Evolutionary conservation across 1,140 invertebrate genomes (phyloP).

Genomic region (Drosophila obscura): DNA sequence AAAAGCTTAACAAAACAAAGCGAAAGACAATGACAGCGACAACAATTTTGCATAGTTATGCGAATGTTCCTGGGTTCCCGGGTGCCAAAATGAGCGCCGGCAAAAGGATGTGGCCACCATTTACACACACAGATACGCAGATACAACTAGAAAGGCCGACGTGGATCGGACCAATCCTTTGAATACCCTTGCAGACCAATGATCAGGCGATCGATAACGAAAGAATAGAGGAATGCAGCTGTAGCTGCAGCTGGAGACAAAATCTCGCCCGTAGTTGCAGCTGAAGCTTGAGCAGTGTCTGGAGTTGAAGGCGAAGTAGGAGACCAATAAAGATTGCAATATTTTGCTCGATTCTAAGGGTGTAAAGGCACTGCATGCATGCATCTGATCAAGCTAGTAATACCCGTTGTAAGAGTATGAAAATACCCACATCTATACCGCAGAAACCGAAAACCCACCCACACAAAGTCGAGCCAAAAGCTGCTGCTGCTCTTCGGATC

Average conservation of each 20-base stretch:
- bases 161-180: too few species aligned
- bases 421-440: constrained; percentile 33
- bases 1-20: constrained; percentile 80
- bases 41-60: constrained; percentile 82
- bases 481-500: constrained; percentile 11
- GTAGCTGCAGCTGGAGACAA: too few species aligned
- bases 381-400: too few species aligned
- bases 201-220: too few species aligned
- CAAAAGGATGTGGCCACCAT: constrained; percentile 79
- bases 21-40: constrained; percentile 61
- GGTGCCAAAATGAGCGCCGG: constrained; percentile 78
- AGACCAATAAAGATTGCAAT: too few species aligned
- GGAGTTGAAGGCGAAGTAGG: too few species aligned
- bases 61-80: constrained; percentile 59
- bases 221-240: too few species aligned
- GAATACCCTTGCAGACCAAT: not conserved
- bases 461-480: constrained; percentile 37
- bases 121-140: constrained; percentile 40
- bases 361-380: too few species aligned
- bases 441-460: constrained; percentile 47
- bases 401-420: too few species aligned
- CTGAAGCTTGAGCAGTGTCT: too few species aligned
- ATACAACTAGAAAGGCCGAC: not conserved
- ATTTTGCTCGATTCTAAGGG: too few species aligned
- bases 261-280: too few species aligned